These are phyloP conservation scores for Scaptomyza reducta DNA, from an alignment of 2,888 invertebrate genomes.

Conservation along the genomic window DNA sequence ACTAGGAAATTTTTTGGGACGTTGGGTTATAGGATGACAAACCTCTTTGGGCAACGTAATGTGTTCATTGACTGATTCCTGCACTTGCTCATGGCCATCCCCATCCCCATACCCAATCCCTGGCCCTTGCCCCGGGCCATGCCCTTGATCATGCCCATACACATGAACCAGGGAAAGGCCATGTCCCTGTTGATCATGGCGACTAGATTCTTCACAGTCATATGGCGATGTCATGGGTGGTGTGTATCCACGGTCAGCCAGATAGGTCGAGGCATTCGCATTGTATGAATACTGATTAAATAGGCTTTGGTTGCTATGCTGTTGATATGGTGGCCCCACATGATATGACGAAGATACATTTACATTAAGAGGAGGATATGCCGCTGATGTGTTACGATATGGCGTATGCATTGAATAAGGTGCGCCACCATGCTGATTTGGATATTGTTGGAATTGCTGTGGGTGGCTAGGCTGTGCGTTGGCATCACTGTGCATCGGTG, in stretches of 20 bases:
- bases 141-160: slow-evolving; percentile 64
- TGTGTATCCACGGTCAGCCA: slow-evolving; percentile 67
- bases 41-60: slow-evolving; percentile 79
- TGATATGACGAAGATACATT: slow-evolving; percentile 29
- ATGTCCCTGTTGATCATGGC: slow-evolving; percentile 73
- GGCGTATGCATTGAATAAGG: slow-evolving; percentile 61
- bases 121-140: slow-evolving; percentile 30
- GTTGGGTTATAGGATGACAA: slow-evolving; percentile 44
- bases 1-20: background rate
- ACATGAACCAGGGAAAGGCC: slow-evolving; percentile 54
- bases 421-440: slow-evolving; percentile 42
- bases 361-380: slow-evolving; percentile 55
- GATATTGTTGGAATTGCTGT: slow-evolving; percentile 49
- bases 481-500: slow-evolving; percentile 73
- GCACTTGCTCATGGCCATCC: slow-evolving; percentile 50
- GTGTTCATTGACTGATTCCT: slow-evolving; percentile 50
- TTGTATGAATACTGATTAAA: slow-evolving; percentile 41
- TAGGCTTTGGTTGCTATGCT: slow-evolving; percentile 28
- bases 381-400: slow-evolving; percentile 45
- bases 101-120: background rate
- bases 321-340: slow-evolving; percentile 30
- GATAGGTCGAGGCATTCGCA: slow-evolving; percentile 55
- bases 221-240: slow-evolving; percentile 63
- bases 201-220: slow-evolving; percentile 65
- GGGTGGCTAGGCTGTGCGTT: slow-evolving; percentile 52